phyloP scores from a whole-genome alignment of 2,797 vertebrate species.

The Bryconaethiops microstoma region DNA sequence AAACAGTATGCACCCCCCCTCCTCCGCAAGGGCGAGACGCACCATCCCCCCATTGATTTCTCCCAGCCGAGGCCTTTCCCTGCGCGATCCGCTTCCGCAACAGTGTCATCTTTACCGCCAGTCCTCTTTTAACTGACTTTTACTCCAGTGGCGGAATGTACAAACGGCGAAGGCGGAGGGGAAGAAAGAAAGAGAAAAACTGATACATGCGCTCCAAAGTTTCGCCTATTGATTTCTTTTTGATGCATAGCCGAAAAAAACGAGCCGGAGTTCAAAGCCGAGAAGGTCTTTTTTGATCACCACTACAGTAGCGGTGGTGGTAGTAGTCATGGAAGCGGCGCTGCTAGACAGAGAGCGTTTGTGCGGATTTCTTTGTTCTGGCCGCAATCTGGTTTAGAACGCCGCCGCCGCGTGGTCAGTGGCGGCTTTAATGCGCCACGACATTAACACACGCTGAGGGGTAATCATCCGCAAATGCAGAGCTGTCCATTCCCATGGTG shows the following conservation, averaged over 20 bases:
- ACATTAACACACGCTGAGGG: constrained; percentile 33
- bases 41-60: constrained; percentile 74
- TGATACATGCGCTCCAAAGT: constrained; percentile 73
- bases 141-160: constrained; percentile 74
- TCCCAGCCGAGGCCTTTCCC: constrained; percentile 72
- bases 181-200: constrained; percentile 65
- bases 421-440: constrained; percentile 56
- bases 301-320: constrained; percentile 61
- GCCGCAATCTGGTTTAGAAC: constrained; percentile 47
- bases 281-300: constrained; percentile 73
- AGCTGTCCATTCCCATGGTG: constrained; percentile 46
- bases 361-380: constrained; percentile 64
- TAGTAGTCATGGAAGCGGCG: constrained; percentile 60
- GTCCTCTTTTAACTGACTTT: constrained; percentile 76
- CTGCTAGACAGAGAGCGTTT: constrained; percentile 51
- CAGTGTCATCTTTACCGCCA: constrained; percentile 76
- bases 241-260: constrained; percentile 71
- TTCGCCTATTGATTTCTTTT: constrained; percentile 80
- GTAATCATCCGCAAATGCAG: constrained; percentile 54
- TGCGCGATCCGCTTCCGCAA: constrained; percentile 69
- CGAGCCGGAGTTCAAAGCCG: constrained; percentile 70
- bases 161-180: constrained; percentile 67
- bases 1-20: constrained; percentile 57
- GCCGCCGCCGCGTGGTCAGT: constrained; percentile 52
- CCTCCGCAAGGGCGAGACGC: constrained; percentile 27